Evolutionary conservation across 92 coral and sea anemone species (phyloP), one percentile per base, ranked within the genome.

Genomic region (Pocillopora meandrina): DNA sequence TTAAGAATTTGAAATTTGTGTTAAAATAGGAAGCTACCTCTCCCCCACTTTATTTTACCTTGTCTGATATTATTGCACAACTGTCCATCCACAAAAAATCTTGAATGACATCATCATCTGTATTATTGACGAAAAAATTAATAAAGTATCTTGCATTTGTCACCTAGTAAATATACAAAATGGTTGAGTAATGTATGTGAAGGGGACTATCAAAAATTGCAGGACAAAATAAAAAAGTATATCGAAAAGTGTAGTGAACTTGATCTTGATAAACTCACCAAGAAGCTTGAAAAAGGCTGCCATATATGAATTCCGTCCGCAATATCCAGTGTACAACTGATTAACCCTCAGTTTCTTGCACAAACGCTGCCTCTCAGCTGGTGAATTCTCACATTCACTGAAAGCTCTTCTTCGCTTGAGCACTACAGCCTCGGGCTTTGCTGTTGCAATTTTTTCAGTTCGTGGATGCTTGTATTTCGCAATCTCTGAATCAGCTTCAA

Each of bases 41-140:
- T 56, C 13, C 49, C 62, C 14, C 16, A 21, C 64, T 69, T 47
- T 26, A 26, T 26, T 86, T 57, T 85, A 97, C 99, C 82, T 97
- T 97, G 90, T 97, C 99, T 61, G 99, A 97, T 47, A 97, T 94
- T 72, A 90, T 92, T 60, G 93, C 95, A 77, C 99, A 97, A n/a
- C 93, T 90, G 88, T 97, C 99, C 99, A 97, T 92, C 99, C 99
- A 97, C 52, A 97, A 91, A 55, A 97, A 97, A 82, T 97, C 99
- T 88, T 93, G 98, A 86, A 97, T 94, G 78, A 91, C 74, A 86
- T 97, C 98, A 86, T 97, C 99, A 84, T 97, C 99, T 97, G 81
- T 55, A 82, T 81, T 81, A 70, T 71, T 71, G 85, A 81, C 85
- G 85, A 60, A 81, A 82, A 49, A 61, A 49, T 34, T 16, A 14